Percentiles rank a stretch among this genome's conserved stretches.
Evolutionary conservation across 1,140 invertebrate species (phyloP).

Genomic region (Lutraria rhynchaena): DNA sequence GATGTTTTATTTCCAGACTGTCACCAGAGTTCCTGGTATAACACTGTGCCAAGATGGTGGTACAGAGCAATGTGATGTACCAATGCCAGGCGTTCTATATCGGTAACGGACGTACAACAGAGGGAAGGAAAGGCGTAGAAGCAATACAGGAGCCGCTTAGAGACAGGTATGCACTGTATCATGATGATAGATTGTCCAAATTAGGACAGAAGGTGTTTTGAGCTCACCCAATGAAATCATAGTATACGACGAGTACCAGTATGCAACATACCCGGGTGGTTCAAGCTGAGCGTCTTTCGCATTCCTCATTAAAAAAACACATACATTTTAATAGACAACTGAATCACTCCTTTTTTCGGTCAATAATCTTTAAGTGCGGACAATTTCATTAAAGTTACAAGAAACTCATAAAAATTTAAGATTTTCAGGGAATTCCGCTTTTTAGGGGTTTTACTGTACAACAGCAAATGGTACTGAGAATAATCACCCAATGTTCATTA

Average conservation of each 20-base stretch:
- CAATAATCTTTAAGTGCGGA: no score
- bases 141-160: slow-evolving; percentile 98
- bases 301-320: background rate
- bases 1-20: no score
- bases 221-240: background rate
- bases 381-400: no score
- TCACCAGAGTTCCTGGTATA: no score
- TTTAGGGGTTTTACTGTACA: no score
- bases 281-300: background rate
- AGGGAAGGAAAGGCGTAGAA: slow-evolving; percentile 96
- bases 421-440: no score
- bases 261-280: background rate
- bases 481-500: no score
- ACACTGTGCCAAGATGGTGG: slow-evolving; percentile 24
- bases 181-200: background rate
- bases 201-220: background rate
- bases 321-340: no score
- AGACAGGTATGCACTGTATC: slow-evolving; percentile 89
- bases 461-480: no score
- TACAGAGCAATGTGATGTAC: slow-evolving; percentile 52
- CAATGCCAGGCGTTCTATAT: slow-evolving; percentile 97
- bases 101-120: slow-evolving; percentile 96
- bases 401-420: no score
- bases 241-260: background rate
- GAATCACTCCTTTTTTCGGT: no score